Percentiles rank a stretch among this genome's conserved stretches.
phyloP scores from a whole-genome alignment of 2,797 vertebrate genomes.

The Numenius phaeopus region DNA sequence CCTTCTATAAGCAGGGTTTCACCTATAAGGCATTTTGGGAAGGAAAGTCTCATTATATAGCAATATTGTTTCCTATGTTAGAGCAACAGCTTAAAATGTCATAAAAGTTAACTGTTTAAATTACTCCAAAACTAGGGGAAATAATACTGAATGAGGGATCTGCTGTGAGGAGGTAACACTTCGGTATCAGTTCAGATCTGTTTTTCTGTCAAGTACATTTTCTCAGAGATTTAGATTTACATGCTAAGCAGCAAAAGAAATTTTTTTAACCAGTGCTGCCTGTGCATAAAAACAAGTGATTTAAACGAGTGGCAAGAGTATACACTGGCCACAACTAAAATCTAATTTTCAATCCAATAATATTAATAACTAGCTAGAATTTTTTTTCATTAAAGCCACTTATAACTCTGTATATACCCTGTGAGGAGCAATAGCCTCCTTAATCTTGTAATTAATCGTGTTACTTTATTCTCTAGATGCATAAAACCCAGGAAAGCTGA shows the following conservation, averaged over 20 bases:
- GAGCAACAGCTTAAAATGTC: neutral
- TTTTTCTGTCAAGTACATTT: neutral
- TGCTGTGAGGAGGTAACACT: neutral
- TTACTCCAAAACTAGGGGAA: neutral
- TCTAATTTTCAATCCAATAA: neutral
- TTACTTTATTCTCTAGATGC: neutral
- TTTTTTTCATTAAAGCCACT: conserved; percentile 14
- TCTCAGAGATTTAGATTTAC: neutral
- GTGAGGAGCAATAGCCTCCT: neutral
- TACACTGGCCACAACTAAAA: neutral
- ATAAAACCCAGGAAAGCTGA: neutral
- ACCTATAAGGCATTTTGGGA: neutral
- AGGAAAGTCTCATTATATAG: neutral
- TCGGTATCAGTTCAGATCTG: neutral
- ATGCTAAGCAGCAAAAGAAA: neutral
- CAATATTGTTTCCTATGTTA: neutral
- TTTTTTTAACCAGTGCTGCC: neutral
- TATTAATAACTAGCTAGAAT: neutral
- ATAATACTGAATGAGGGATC: neutral
- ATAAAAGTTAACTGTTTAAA: neutral
- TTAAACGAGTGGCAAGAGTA: neutral
- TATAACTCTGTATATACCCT: neutral
- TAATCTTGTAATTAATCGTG: neutral
- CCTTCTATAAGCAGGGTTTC: neutral
- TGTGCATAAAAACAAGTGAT: neutral